Base-by-base conservation (phyloP, 2,888 invertebrate species). In the Hyposoter didymator region DNA sequence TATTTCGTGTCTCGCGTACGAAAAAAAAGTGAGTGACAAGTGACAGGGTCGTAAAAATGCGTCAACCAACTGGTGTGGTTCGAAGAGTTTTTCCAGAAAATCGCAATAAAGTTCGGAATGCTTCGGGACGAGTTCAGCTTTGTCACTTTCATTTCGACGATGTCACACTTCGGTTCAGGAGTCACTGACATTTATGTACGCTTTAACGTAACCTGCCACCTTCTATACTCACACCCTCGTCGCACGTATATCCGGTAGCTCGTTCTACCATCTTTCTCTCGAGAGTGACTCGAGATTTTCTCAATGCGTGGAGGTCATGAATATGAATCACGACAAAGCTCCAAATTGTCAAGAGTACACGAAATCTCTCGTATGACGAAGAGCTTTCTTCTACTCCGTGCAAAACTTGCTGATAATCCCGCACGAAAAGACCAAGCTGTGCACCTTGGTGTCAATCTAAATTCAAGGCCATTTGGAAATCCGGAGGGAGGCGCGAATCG, bases 91-190 rank as follows among this genome's bases (percentile, higher is more conserved):
- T 52, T 67, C 52, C 10, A 19, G 28, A 67, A 78, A 67, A 78
- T 78, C 76, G 52, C 76, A 78, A 67, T 78, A 78, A 78, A 78
- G 67, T 35, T 78, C 52, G 76, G 76, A 67, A 78, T 78, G 75
- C 64, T 59, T 32, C 35, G 28, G 69, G 47, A 69, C 47, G 47
- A n/a, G 47, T 67, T 39, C 45, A 73, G 39, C 45, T 62, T 62
- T 62, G 74, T 62, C 74, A 62, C 62, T 74, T 62, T 32, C 74
- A 45, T 62, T 74, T 28, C 59, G n/a, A 62, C 59, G 52, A 19
- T 55, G 72, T 73, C 55, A 73, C 72, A 73, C 19, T 52, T 73
- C 72, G 55, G 22, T 19, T n/a, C 55, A 39, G 12, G 55, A 39
- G 55, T 73, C 52, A 22, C 72, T 43, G 52, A 35, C 72, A 39